A percentile compares a stretch with the other conserved stretches of the same genome.
These are phyloP conservation scores for Novumbra hubbsi DNA, from an alignment of 2,797 vertebrate genomes.

Conservation along the genomic window DNA sequence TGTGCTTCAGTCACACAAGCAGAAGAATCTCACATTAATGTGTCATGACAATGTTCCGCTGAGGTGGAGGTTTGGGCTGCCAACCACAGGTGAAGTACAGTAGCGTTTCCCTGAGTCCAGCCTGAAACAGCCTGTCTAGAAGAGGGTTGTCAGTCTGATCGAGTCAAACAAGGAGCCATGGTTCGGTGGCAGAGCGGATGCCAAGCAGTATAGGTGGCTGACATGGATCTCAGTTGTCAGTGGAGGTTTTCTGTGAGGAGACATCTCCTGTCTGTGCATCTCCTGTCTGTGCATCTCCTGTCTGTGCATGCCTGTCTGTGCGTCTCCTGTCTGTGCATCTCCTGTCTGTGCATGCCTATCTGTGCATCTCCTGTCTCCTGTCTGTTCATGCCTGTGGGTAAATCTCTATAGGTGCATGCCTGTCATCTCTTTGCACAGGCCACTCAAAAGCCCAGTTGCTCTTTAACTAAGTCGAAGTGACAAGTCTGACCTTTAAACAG, in stretches of 20 bases:
- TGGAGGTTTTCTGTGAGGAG: not conserved
- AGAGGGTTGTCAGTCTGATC: constrained; percentile 39
- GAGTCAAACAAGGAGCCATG: constrained; percentile 21
- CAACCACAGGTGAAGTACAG: constrained; percentile 10
- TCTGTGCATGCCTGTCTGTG: too few relatives aligned
- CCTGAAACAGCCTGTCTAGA: constrained; percentile 24
- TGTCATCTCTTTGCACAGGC: not conserved
- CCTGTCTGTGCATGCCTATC: not conserved
- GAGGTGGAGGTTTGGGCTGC: constrained; percentile 6
- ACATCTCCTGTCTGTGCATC: not conserved
- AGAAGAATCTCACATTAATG: constrained; percentile 7
- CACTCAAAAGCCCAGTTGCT: not conserved
- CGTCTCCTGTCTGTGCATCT: not conserved
- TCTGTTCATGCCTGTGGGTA: too few relatives aligned
- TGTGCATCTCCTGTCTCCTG: too few relatives aligned
- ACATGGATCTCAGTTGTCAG: constrained; percentile 12
- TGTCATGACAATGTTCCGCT: not conserved
- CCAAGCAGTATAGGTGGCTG: constrained; percentile 17
- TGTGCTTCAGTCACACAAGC: not conserved
- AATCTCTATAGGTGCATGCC: too few relatives aligned
- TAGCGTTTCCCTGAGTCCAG: constrained; percentile 23
- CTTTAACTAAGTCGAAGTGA: too few relatives aligned
- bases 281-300: too few relatives aligned
- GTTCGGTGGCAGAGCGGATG: constrained; percentile 24
- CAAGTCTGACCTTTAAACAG: too few relatives aligned